Base-by-base conservation (phyloP, 2,797 vertebrate genomes). In the Coendou prehensilis region DNA sequence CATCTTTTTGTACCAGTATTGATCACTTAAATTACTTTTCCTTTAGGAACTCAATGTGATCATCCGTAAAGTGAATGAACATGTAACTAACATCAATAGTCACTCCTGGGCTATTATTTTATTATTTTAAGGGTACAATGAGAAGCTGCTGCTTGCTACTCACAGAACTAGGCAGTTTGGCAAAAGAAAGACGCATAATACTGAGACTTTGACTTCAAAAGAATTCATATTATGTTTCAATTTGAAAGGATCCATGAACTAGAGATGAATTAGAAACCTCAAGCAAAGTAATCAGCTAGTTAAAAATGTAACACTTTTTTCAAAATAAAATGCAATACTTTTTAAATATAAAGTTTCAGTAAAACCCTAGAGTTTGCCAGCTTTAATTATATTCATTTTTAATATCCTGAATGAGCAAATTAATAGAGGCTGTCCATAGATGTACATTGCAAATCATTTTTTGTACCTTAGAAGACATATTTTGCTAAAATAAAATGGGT, bases 351-450 rank as follows among this genome's bases (percentile, higher is more conserved):
- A 87, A 95, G 4, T 89, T 91, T 89, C 71, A 93, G 30, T 80
- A 95, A 95, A 87, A 93, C 8, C 45, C 50, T 28, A 93, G 41
- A 79, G 26, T 83, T 67, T 87, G 20, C 37, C 30, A 96, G 18
- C 79, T 87, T 88, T 64, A 76, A 67, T 89, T 96, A 95, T 95
- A 80, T 93, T 95, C 30, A 93, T 91, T 93, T 94, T 96, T 75
- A 96, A 91, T 78, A 91, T 71, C 37, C 11, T 95, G 37, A 89
- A 87, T 81, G n/a, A 93, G 47, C 57, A 93, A 97, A 96, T 93
- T 88, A 96, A 93, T 87, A 50, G 73, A 79, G 33, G 18, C 84
- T 91, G 59, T 94, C 67, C 59, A 90, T 57, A 85, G 75, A 93
- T 96, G 95, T 96, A 69, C 67, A 85, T 92, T 92, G 37, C 86